A percentile compares a stretch with the other conserved stretches of the same genome.
phyloP scores from a whole-genome alignment of 2,888 invertebrate species.

The Arge pagana region DNA sequence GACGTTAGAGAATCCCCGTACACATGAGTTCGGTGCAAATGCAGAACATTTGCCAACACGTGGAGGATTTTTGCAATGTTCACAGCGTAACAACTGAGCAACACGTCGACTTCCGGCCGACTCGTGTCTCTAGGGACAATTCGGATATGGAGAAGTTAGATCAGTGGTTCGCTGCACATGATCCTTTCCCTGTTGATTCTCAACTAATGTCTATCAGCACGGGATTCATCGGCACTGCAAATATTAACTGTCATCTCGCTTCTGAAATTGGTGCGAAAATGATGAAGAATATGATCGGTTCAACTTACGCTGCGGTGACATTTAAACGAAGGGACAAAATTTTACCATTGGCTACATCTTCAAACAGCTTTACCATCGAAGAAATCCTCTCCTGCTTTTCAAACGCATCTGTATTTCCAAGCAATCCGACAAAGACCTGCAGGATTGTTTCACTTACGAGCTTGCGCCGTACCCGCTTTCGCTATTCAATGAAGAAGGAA shows the following conservation, averaged over 20 bases:
- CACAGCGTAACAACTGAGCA: conserved; percentile 20
- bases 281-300: conserved; percentile 13
- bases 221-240: conserved; percentile 8
- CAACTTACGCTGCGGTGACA: conserved; percentile 19
- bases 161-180: conserved; percentile 23
- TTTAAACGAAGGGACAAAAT: conserved; percentile 28
- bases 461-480: conserved; percentile 28
- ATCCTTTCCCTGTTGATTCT: conserved; percentile 20
- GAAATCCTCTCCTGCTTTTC: conserved; percentile 28
- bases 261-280: conserved; percentile 11
- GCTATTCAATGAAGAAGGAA: conserved; percentile 28
- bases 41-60: conserved; percentile 21
- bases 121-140: conserved; percentile 25
- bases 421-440: conserved; percentile 21
- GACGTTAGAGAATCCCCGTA: no score
- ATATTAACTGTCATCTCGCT: conserved; percentile 23
- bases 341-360: conserved; percentile 11
- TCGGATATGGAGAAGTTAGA: conserved; percentile 25
- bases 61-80: conserved; percentile 20
- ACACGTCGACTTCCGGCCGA: conserved; percentile 22
- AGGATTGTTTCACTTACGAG: conserved; percentile 22
- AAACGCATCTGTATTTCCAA: conserved; percentile 25
- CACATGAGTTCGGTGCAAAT: conserved; percentile 17
- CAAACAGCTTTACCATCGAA: conserved; percentile 20
- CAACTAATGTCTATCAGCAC: conserved; percentile 23